Conservation (phyloP, 2,797 vertebrate species). For the Fistularia commersonii region DNA sequence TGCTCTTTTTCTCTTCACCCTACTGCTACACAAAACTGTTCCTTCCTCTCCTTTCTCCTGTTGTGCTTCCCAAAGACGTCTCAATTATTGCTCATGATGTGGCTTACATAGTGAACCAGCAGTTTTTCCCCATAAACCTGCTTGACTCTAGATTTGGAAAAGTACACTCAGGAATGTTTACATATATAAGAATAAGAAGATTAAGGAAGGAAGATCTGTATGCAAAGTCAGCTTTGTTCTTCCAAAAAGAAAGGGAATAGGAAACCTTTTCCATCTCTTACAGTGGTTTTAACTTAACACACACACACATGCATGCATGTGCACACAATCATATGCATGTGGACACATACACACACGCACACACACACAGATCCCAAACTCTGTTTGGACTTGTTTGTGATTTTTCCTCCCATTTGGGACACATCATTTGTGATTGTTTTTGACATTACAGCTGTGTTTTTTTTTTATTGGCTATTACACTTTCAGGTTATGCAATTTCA, state of each 20-base stretch:
- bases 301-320: neutral
- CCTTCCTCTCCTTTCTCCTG: constrained; percentile 49
- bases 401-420: constrained; percentile 17
- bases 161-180: constrained; percentile 1
- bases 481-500: constrained; percentile 46
- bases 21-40: constrained; percentile 57
- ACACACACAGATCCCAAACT: neutral
- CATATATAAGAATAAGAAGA: neutral
- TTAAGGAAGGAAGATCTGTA: neutral
- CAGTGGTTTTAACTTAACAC: neutral
- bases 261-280: constrained; percentile 16
- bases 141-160: constrained; percentile 23
- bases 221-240: no score
- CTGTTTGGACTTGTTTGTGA: neutral
- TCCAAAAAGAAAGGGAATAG: neutral
- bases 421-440: constrained; percentile 50
- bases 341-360: neutral
- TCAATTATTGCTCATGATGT: constrained; percentile 59
- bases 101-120: constrained; percentile 68
- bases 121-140: constrained; percentile 77
- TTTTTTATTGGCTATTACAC: constrained; percentile 60
- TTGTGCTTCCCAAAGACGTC: constrained; percentile 38
- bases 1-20: constrained; percentile 46
- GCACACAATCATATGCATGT: no score
- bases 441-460: constrained; percentile 52